phyloP scores from a whole-genome alignment of 2,888 invertebrate species.

The Drosophila birchii region DNA sequence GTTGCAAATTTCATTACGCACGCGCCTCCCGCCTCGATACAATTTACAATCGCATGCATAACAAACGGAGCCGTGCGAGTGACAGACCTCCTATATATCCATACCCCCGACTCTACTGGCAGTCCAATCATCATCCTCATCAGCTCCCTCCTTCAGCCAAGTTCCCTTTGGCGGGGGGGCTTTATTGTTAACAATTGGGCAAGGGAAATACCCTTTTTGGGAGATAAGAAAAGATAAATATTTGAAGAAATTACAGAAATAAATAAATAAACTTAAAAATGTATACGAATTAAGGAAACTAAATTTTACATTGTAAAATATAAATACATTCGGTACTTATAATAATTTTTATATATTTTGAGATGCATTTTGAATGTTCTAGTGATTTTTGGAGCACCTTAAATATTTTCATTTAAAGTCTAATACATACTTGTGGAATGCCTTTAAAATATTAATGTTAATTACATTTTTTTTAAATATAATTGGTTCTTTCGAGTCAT shows the following conservation, averaged over 20 bases:
- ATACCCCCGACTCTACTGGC: background rate
- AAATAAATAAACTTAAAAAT: background rate
- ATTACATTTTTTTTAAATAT: no score
- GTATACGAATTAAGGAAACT: background rate
- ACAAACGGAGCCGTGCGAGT: conserved; percentile 66
- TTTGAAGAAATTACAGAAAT: background rate
- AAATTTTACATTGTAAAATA: background rate
- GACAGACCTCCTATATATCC: conserved; percentile 49
- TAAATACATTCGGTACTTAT: background rate
- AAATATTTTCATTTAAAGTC: no score
- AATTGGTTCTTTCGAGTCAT: no score
- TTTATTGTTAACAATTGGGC: background rate
- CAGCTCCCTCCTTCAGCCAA: conserved; percentile 13
- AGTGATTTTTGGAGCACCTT: no score
- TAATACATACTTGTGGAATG: no score
- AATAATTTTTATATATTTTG: background rate
- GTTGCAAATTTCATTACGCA: conserved; percentile 75
- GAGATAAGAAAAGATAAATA: background rate
- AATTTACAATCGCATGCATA: conserved; percentile 77
- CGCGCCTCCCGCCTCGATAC: conserved; percentile 69
- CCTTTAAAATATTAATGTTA: no score
- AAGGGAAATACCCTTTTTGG: conserved; percentile 3
- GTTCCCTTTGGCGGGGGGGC: background rate
- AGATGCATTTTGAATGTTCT: background rate
- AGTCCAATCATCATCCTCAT: conserved; percentile 34